Conservation (phyloP, 2,888 invertebrate genomes). For the Papilio protenor region DNA sequence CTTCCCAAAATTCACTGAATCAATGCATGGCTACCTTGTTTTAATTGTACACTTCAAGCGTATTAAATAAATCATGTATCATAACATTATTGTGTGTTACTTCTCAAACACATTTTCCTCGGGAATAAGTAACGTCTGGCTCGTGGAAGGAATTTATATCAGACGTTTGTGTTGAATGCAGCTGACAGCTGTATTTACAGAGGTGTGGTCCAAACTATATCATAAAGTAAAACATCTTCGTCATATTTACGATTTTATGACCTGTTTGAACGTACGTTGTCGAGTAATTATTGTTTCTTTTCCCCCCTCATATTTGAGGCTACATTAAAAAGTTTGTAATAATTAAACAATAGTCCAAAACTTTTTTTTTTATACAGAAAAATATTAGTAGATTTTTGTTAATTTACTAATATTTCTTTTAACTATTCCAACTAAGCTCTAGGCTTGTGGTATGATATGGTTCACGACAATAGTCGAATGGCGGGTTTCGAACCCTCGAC, state of each 20-base stretch:
- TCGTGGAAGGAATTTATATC: slow-evolving; percentile 1
- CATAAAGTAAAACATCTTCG: not conserved
- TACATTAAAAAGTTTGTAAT: no score
- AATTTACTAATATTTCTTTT: no score
- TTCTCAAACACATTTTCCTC: slow-evolving; percentile 1
- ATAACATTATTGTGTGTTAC: not conserved
- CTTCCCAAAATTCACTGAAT: not conserved
- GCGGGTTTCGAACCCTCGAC: no score
- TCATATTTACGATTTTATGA: not conserved
- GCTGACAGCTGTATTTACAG: slow-evolving; percentile 7
- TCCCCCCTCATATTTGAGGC: no score
- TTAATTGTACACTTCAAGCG: not conserved
- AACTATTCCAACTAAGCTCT: no score
- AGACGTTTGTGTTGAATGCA: not conserved
- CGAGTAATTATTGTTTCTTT: no score
- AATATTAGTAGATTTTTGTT: no score
- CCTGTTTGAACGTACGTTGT: no score
- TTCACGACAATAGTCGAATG: no score
- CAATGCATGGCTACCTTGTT: not conserved
- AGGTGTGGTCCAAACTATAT: slow-evolving; percentile 8
- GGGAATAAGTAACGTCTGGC: not conserved
- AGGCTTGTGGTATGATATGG: no score
- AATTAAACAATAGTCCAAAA: no score
- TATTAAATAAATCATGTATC: not conserved
- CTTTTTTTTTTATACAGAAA: no score